Evolutionary conservation across 2,888 invertebrate species (phyloP).

Genomic region (Sinodicranocentrus sp.): DNA sequence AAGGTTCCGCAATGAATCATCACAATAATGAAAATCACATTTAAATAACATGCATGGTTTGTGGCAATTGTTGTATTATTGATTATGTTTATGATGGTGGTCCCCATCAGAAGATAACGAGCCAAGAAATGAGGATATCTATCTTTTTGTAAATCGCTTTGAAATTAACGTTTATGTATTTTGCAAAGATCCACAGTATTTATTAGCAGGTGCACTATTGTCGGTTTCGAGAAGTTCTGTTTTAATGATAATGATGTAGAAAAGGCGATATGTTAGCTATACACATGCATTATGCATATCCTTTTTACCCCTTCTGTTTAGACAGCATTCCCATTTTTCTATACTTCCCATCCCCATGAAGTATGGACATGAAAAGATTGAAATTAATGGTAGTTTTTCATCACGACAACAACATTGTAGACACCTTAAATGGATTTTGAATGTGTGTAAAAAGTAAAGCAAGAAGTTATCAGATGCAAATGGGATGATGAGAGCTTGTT

Average conservation of each 20-base stretch:
- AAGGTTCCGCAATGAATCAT: slow-evolving; percentile 54
- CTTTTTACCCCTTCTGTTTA: too few species aligned
- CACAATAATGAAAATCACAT: slow-evolving; percentile 43
- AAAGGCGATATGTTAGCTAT: background rate
- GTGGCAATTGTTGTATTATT: slow-evolving; percentile 2
- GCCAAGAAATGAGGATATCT: background rate
- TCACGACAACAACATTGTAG: slow-evolving; percentile 18
- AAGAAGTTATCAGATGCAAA: background rate
- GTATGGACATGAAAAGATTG: background rate
- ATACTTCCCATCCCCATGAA: too few species aligned
- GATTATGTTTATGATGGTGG: slow-evolving; percentile 31
- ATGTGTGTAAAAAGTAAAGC: background rate
- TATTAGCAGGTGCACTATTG: too few species aligned
- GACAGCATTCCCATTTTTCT: too few species aligned
- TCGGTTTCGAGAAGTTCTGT: too few species aligned
- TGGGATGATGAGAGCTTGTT: slow-evolving; percentile 1
- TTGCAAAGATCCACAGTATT: too few species aligned
- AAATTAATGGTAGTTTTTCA: slow-evolving; percentile 25
- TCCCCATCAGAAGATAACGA: background rate
- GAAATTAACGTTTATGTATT: background rate
- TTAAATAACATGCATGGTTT: slow-evolving; percentile 11
- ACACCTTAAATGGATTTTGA: slow-evolving; percentile 29
- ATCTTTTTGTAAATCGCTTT: background rate
- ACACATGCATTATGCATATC: too few species aligned
- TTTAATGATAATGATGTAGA: slow-evolving; percentile 22